Percentiles rank a stretch among this genome's conserved stretches.
phyloP scores from a whole-genome alignment of 1,140 invertebrate species.

The Tigriopus japonicus region DNA sequence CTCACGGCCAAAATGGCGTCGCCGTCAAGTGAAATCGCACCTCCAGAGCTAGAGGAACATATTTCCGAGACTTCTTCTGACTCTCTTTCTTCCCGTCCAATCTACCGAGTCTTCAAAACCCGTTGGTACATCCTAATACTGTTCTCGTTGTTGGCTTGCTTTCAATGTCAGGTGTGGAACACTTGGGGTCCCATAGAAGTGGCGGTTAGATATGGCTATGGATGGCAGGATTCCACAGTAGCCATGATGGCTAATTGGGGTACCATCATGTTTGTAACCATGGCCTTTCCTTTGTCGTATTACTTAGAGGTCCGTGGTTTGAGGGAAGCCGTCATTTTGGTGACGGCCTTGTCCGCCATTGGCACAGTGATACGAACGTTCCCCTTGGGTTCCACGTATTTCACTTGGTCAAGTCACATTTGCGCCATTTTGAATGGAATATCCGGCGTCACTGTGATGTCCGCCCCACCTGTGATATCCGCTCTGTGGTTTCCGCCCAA shows the following conservation, averaged over 20 bases:
- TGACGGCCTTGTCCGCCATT: slow-evolving; percentile 17
- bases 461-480: slow-evolving; percentile 22
- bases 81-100: too few relatives aligned
- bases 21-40: too few relatives aligned
- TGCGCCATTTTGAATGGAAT: slow-evolving; percentile 23
- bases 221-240: slow-evolving; percentile 28
- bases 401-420: slow-evolving; percentile 13
- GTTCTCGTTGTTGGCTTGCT: background rate
- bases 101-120: too few relatives aligned
- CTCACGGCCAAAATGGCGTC: too few relatives aligned
- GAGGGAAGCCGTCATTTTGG: slow-evolving; percentile 19
- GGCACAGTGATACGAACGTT: slow-evolving; percentile 21
- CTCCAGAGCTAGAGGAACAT: too few relatives aligned
- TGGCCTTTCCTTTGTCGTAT: slow-evolving; percentile 28
- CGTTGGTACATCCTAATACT: background rate
- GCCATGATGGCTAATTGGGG: slow-evolving; percentile 33
- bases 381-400: slow-evolving; percentile 14
- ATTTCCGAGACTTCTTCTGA: too few relatives aligned
- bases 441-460: slow-evolving; percentile 23
- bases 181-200: slow-evolving; percentile 33
- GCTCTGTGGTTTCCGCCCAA: slow-evolving; percentile 25
- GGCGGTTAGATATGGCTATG: slow-evolving; percentile 27
- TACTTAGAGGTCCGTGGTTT: slow-evolving; percentile 22
- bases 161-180: slow-evolving; percentile 25
- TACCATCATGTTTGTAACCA: slow-evolving; percentile 29